Conservation (phyloP, 2,888 invertebrate species). For the Petrolisthes manimaculis region DNA sequence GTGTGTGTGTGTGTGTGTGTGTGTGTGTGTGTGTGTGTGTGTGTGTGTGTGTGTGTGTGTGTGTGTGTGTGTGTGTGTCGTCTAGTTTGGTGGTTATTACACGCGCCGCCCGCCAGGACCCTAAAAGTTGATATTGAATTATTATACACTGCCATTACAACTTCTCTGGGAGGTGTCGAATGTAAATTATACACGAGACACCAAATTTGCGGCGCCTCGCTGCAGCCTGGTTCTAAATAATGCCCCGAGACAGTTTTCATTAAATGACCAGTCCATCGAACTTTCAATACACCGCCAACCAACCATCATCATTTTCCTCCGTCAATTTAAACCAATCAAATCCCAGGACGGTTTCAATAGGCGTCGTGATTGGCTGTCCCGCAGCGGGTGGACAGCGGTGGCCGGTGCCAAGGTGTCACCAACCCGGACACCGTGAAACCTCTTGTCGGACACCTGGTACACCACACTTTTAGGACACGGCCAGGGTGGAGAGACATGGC, state of each 20-base stretch:
- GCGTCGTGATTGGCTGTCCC: constrained; percentile 59
- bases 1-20: no score
- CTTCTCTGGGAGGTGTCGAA: constrained; percentile 28
- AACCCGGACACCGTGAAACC: constrained; percentile 54
- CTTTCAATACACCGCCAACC: constrained; percentile 58
- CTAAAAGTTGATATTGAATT: constrained; percentile 21
- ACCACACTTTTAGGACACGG: constrained; percentile 31
- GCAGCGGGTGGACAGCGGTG: constrained; percentile 54
- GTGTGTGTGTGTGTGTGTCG: no score
- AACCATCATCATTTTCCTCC: constrained; percentile 61
- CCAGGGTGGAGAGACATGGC: neutral
- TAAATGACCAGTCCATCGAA: constrained; percentile 61
- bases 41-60: no score
- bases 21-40: no score
- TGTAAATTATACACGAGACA: constrained; percentile 35
- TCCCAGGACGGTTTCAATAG: constrained; percentile 60
- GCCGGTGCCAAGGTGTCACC: constrained; percentile 58
- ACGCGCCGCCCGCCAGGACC: neutral
- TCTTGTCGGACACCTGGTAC: constrained; percentile 45
- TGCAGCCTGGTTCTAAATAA: constrained; percentile 47
- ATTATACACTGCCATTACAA: constrained; percentile 26
- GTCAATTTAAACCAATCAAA: constrained; percentile 62
- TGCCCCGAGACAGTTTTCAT: constrained; percentile 55
- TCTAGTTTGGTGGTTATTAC: no score
- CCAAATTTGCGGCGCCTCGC: constrained; percentile 38